Evolutionary conservation across 1,140 invertebrate species (phyloP).

Genomic region (Hyles euphorbiae): DNA sequence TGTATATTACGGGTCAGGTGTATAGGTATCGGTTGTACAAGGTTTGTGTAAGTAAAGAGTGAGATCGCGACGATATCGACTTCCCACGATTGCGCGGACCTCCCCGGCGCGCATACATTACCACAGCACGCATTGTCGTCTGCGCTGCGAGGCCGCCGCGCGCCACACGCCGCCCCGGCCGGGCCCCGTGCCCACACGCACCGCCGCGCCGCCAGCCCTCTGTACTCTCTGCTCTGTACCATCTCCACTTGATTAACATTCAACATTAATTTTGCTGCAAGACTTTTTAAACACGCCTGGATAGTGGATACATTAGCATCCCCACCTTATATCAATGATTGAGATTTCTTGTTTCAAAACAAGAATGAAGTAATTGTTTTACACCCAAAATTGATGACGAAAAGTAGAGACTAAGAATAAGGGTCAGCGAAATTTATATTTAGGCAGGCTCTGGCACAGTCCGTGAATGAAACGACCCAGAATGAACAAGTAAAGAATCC

Average conservation of each 20-base stretch:
- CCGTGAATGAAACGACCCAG: neutral
- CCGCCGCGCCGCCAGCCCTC: constrained; percentile 2
- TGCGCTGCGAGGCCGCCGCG: constrained; percentile 7
- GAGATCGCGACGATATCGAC: constrained; percentile 41
- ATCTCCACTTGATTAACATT: no score
- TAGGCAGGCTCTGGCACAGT: neutral
- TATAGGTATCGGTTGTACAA: constrained; percentile 2
- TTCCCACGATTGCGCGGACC: constrained; percentile 58
- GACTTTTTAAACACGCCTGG: no score
- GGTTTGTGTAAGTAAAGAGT: constrained; percentile 27
- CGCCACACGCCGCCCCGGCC: constrained; percentile 31
- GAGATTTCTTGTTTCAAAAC: neutral
- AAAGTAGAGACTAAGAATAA: neutral
- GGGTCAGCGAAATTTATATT: neutral
- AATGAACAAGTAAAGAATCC: neutral
- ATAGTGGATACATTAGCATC: no score
- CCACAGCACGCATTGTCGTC: constrained; percentile 40
- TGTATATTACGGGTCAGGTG: no score
- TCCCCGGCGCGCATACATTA: constrained; percentile 68
- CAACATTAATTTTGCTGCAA: no score
- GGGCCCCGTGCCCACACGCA: constrained; percentile 39
- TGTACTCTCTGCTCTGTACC: no score
- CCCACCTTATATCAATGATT: no score
- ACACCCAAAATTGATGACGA: no score
- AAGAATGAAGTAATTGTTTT: neutral